phyloP scores from a whole-genome alignment of 1,140 invertebrate species.

The Vanessa tameamea region DNA sequence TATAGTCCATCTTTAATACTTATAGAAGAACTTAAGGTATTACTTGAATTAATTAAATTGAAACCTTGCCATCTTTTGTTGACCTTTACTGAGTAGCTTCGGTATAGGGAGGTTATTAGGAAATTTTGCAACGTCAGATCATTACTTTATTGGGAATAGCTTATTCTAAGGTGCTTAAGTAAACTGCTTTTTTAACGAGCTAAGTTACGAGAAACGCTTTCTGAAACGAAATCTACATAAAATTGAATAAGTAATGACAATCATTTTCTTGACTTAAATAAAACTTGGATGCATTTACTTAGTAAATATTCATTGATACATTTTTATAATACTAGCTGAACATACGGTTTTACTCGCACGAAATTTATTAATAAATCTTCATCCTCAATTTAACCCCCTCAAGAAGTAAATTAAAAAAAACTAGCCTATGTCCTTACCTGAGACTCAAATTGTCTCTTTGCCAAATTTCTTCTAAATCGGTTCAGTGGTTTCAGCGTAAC shows the following conservation, averaged over 20 bases:
- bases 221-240: constrained; percentile 16
- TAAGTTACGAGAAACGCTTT: constrained; percentile 23
- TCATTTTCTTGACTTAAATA: background rate
- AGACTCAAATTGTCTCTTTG: too few species aligned
- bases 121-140: constrained; percentile 40
- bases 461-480: too few species aligned
- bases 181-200: constrained; percentile 31
- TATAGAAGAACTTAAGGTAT: constrained; percentile 45
- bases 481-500: too few species aligned
- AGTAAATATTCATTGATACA: too few species aligned
- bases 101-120: constrained; percentile 42
- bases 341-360: too few species aligned
- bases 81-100: constrained; percentile 36
- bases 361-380: too few species aligned
- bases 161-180: constrained; percentile 19
- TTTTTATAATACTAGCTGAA: too few species aligned
- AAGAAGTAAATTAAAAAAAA: too few species aligned
- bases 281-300: background rate
- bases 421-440: too few species aligned
- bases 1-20: constrained; percentile 46
- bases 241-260: constrained; percentile 13
- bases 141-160: constrained; percentile 32
- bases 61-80: constrained; percentile 42
- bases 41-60: constrained; percentile 51
- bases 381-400: too few species aligned